phyloP scores from a whole-genome alignment of 2,797 vertebrate species.

The Chiloscyllium punctatum region DNA sequence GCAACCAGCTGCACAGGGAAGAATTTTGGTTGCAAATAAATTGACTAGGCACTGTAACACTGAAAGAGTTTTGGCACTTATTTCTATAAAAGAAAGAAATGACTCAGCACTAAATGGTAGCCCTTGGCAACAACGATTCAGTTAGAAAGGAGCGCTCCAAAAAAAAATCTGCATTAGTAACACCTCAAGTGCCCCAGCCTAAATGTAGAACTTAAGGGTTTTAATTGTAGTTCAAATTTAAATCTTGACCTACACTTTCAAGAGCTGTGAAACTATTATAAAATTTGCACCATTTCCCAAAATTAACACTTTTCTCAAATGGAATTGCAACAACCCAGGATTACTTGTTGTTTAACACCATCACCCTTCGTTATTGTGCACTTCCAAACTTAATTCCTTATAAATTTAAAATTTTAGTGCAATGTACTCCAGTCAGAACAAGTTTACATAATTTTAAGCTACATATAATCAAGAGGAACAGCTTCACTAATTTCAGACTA shows the following conservation, averaged over 20 bases:
- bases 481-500: background rate
- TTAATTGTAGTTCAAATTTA: background rate
- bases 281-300: background rate
- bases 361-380: background rate
- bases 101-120: constrained; percentile 6
- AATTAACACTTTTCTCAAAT: background rate
- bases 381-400: background rate
- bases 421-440: constrained; percentile 1
- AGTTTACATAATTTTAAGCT: background rate
- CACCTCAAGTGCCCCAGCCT: background rate
- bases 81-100: background rate
- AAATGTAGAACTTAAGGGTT: background rate
- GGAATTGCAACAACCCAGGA: background rate
- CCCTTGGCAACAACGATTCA: constrained; percentile 25
- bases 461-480: background rate
- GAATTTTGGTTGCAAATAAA: constrained; percentile 35
- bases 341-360: background rate
- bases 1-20: constrained; percentile 50
- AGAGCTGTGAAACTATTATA: background rate
- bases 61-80: constrained; percentile 23
- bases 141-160: background rate
- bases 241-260: background rate
- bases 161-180: background rate
- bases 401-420: constrained; percentile 7
- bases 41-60: constrained; percentile 13